Evolutionary conservation across 2,797 vertebrate species (phyloP).

Genomic region (Cynodonichthys magdalenae): DNA sequence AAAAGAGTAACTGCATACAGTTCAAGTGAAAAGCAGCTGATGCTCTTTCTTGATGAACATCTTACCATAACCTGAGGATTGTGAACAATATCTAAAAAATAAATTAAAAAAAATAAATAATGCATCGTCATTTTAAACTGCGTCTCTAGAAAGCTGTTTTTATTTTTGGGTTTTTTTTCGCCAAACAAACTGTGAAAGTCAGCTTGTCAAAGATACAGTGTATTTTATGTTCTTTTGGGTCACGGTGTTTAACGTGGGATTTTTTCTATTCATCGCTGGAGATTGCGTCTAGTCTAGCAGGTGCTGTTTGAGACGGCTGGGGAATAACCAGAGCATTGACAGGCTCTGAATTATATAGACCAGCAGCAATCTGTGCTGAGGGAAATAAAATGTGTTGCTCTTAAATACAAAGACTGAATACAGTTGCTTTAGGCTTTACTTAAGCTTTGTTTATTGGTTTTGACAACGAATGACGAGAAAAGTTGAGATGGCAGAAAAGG

Average conservation of each 20-base stretch:
- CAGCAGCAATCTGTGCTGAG: conserved; percentile 41
- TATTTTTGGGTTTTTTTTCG: too few relatives aligned
- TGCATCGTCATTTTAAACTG: conserved; percentile 19
- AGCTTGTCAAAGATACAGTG: conserved; percentile 32
- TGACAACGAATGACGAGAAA: conserved; percentile 15
- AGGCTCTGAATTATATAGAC: conserved; percentile 63
- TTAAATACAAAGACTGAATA: conserved; percentile 33
- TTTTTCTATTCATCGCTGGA: conserved; percentile 49
- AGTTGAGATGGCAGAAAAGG: background rate
- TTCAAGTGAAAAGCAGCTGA: conserved; percentile 13
- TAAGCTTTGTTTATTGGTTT: conserved; percentile 19
- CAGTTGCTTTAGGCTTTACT: conserved; percentile 28
- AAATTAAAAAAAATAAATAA: conserved; percentile 17
- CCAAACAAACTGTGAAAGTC: conserved; percentile 31
- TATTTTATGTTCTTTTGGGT: conserved; percentile 38
- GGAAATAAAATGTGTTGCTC: conserved; percentile 46
- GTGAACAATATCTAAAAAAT: conserved; percentile 42
- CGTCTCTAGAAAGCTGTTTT: conserved; percentile 14
- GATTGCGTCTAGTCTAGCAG: conserved; percentile 57
- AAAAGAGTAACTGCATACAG: conserved; percentile 15
- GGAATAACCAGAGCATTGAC: conserved; percentile 53
- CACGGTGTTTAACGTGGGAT: conserved; percentile 31
- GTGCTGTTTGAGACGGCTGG: conserved; percentile 58
- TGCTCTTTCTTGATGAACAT: conserved; percentile 1
- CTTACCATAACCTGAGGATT: conserved; percentile 24